A percentile compares a stretch with the other conserved stretches of the same genome.
phyloP scores from a whole-genome alignment of 2,797 vertebrate species.

The Sebastes oblongus region DNA sequence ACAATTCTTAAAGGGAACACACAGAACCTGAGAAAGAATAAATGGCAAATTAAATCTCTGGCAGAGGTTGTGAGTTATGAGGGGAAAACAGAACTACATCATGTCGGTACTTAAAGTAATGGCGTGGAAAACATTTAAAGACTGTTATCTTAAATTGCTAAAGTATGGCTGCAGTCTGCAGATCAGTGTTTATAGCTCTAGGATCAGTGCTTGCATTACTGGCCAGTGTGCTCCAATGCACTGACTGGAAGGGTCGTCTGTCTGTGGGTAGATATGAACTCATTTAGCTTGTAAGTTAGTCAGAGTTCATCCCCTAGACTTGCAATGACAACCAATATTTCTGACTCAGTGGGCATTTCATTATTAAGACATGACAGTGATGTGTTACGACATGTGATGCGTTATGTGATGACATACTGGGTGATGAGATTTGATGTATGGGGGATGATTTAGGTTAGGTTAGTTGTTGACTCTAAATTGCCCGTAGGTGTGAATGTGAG shows the following conservation, averaged over 20 bases:
- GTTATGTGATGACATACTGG: neutral
- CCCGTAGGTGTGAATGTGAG: too few species aligned
- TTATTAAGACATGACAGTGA: neutral
- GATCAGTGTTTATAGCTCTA: neutral
- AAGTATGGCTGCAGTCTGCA: neutral
- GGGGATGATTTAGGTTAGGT: neutral
- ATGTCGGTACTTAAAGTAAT: neutral
- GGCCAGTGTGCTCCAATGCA: neutral
- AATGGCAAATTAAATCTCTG: neutral
- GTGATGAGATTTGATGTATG: slow-evolving; percentile 4
- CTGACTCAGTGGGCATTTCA: neutral
- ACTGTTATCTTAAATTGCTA: neutral
- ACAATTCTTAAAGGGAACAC: neutral
- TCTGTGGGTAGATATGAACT: neutral
- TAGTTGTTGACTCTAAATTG: too few species aligned
- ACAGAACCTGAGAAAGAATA: neutral
- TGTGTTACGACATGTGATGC: neutral
- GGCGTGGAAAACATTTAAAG: neutral
- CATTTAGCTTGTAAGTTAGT: neutral
- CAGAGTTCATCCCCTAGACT: neutral
- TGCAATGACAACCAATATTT: neutral
- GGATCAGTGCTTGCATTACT: neutral
- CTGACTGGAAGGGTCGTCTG: neutral
- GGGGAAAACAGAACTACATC: neutral
- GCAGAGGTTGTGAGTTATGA: slow-evolving; percentile 3